Evolutionary conservation across 1,140 invertebrate genomes (phyloP).

Genomic region (Atta colombica): DNA sequence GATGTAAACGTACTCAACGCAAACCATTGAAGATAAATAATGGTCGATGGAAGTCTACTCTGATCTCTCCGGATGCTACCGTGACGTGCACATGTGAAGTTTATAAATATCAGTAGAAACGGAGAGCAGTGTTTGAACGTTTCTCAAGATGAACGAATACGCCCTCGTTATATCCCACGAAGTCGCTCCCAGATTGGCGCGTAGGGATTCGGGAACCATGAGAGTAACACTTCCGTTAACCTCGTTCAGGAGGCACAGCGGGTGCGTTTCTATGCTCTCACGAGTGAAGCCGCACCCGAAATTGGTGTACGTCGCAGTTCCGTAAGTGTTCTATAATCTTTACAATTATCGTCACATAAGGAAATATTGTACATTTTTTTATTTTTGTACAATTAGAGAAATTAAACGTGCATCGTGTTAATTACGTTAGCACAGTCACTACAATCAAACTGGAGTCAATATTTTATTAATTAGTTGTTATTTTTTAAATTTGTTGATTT

Average conservation of each 20-base stretch:
- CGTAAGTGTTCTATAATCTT: slow-evolving; percentile 79
- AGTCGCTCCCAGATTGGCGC: slow-evolving; percentile 78
- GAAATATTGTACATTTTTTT: background rate
- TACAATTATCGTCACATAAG: background rate
- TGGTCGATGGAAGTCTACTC: background rate
- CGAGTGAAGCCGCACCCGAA: slow-evolving; percentile 79
- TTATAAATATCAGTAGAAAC: slow-evolving; percentile 24
- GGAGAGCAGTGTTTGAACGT: background rate
- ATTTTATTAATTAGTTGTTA: background rate
- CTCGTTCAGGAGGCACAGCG: slow-evolving; percentile 83
- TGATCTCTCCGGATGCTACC: background rate
- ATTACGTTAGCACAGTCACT: background rate
- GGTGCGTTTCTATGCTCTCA: slow-evolving; percentile 82
- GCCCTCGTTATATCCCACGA: slow-evolving; percentile 78
- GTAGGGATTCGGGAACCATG: slow-evolving; percentile 83
- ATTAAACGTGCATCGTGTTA: background rate
- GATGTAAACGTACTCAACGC: slow-evolving; percentile 47
- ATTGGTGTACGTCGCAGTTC: slow-evolving; percentile 81
- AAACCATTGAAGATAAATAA: slow-evolving; percentile 32
- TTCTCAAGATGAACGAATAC: slow-evolving; percentile 80
- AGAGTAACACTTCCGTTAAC: slow-evolving; percentile 80
- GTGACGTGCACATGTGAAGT: background rate
- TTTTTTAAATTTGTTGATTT: background rate
- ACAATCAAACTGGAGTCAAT: background rate
- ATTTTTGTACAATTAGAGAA: background rate